These are phyloP conservation scores for Otocyon megalotis DNA, from an alignment of 2,113 vertebrate species.

Conservation along the genomic window DNA sequence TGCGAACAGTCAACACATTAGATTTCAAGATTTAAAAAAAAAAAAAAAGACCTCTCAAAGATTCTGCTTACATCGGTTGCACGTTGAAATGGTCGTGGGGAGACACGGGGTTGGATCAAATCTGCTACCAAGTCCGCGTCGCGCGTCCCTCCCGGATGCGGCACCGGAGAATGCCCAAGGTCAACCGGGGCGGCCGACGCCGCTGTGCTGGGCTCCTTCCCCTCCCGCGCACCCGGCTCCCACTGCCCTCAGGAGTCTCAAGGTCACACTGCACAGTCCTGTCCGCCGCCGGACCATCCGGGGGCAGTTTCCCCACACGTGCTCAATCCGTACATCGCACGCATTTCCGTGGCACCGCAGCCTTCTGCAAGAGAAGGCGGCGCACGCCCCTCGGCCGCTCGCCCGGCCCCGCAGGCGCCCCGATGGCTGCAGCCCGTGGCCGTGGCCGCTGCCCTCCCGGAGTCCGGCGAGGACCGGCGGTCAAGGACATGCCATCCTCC, in stretches of 20 bases:
- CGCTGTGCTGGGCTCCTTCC: no score
- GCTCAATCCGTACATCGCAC: neutral
- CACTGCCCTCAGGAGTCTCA: neutral
- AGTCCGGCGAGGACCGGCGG: neutral
- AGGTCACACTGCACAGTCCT: neutral
- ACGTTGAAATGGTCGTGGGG: neutral
- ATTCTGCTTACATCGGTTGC: neutral
- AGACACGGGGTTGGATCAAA: neutral
- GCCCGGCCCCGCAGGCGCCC: neutral
- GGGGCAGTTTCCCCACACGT: neutral
- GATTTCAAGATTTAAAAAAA: neutral
- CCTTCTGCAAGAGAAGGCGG: neutral
- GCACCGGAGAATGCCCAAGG: no score
- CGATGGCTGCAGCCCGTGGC: neutral
- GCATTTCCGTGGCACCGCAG: fast-evolving
- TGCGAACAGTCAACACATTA: fast-evolving
- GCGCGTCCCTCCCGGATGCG: neutral
- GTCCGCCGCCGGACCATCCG: neutral
- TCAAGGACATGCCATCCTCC: neutral
- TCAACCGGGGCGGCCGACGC: neutral
- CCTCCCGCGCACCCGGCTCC: no score
- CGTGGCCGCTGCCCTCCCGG: neutral
- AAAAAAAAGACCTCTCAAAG: no score
- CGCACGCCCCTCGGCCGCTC: neutral
- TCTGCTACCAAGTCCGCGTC: neutral